Evolutionary conservation across 2,113 vertebrate species (phyloP).

Genomic region (Aramus guarauna): DNA sequence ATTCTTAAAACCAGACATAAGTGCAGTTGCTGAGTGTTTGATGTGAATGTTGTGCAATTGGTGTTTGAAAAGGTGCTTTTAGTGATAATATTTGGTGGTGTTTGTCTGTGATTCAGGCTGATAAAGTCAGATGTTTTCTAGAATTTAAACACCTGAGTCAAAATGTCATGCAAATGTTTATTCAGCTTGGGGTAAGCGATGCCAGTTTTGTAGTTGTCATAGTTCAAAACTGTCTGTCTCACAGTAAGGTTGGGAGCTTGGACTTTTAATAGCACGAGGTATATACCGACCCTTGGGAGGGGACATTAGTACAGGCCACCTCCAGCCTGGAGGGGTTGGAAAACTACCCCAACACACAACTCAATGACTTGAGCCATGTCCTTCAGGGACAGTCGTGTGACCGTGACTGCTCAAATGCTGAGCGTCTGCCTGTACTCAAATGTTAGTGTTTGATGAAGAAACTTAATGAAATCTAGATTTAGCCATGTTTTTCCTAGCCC

Average conservation of each 20-base stretch:
- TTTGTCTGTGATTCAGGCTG: conserved; percentile 12
- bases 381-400: background rate
- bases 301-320: background rate
- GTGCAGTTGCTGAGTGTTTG: background rate
- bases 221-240: background rate
- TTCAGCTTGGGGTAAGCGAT: background rate
- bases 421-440: rapidly evolving
- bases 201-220: background rate
- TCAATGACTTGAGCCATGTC: background rate
- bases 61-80: background rate
- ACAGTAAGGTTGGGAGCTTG: background rate
- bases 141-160: conserved; percentile 39
- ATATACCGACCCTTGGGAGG: background rate
- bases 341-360: background rate
- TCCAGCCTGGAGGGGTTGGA: background rate
- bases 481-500: background rate
- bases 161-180: conserved; percentile 30
- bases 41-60: background rate
- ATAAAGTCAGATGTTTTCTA: background rate
- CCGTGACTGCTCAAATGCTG: rapidly evolving
- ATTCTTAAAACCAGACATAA: background rate
- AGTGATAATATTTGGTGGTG: background rate
- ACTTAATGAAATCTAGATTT: background rate
- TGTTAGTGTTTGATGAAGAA: background rate
- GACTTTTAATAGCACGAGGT: background rate